These are phyloP conservation scores for Rattus rattus DNA, from an alignment of 2,113 vertebrate genomes.

Conservation along the genomic window DNA sequence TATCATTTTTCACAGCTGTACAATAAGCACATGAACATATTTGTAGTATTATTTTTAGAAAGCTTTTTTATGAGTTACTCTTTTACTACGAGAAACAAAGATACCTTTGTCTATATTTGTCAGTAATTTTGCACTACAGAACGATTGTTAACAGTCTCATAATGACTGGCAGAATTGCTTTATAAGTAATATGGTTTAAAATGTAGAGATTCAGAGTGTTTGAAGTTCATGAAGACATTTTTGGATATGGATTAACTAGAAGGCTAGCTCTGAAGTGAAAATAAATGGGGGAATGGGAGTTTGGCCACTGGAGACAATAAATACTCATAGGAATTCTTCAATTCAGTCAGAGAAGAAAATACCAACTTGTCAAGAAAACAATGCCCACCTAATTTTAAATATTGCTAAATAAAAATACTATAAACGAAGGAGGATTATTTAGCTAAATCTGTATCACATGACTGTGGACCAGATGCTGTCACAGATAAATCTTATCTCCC, in stretches of 20 bases:
- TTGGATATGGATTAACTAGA: background rate
- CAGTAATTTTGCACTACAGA: background rate
- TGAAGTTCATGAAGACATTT: background rate
- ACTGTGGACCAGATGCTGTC: background rate
- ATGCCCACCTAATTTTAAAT: background rate
- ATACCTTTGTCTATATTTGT: background rate
- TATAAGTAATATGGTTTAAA: constrained; percentile 19
- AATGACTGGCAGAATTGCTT: background rate
- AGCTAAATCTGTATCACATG: background rate
- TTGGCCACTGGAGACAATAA: background rate
- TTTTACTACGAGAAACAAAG: constrained; percentile 27
- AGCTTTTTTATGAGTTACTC: background rate
- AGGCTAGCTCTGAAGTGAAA: background rate
- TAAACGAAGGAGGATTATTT: background rate
- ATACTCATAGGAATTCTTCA: constrained; percentile 1
- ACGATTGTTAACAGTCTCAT: background rate
- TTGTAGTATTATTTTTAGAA: constrained; percentile 13
- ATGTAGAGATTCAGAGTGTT: background rate
- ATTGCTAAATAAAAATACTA: background rate
- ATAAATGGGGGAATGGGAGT: background rate
- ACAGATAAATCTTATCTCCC: background rate
- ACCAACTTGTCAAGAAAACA: background rate
- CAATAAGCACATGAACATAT: background rate
- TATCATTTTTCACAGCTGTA: constrained; percentile 20
- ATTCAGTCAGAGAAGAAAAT: constrained; percentile 43